phyloP scores from a whole-genome alignment of 2,888 invertebrate genomes.

The Tuberolachnus salignus region DNA sequence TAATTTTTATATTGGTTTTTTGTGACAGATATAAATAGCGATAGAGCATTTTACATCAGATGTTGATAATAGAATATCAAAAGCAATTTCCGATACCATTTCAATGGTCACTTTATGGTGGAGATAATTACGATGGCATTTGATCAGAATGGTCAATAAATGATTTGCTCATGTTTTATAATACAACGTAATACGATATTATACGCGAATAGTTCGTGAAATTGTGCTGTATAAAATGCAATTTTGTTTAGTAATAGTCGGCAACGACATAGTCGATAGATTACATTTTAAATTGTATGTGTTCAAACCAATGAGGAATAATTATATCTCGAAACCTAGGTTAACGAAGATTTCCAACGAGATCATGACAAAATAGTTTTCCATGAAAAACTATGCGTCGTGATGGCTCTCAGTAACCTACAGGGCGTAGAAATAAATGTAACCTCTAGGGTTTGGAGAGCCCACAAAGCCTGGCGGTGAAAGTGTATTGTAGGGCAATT shows the following conservation, averaged over 20 bases:
- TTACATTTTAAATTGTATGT: neutral
- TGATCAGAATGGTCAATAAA: slow-evolving; percentile 61
- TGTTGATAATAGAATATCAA: too few species aligned
- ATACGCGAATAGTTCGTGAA: too few species aligned
- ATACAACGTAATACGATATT: too few species aligned
- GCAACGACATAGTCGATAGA: neutral
- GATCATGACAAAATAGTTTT: neutral
- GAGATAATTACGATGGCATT: slow-evolving; percentile 60
- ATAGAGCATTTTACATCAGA: too few species aligned
- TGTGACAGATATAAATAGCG: too few species aligned
- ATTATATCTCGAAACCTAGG: neutral
- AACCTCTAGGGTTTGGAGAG: neutral
- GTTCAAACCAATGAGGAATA: neutral
- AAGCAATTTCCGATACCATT: too few species aligned
- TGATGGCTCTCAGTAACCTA: neutral
- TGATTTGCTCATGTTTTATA: slow-evolving; percentile 61
- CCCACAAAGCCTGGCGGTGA: neutral
- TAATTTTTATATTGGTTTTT: too few species aligned
- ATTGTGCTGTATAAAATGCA: too few species aligned
- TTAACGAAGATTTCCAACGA: neutral
- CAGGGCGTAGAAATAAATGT: neutral
- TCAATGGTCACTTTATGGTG: slow-evolving; percentile 61
- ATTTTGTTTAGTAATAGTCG: neutral
- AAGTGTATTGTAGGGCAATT: neutral
- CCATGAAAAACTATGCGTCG: neutral